Evolutionary conservation across 1,140 invertebrate species (phyloP), one percentile per base, ranked within the genome.

Genomic region (Notospermus geniculatus): DNA sequence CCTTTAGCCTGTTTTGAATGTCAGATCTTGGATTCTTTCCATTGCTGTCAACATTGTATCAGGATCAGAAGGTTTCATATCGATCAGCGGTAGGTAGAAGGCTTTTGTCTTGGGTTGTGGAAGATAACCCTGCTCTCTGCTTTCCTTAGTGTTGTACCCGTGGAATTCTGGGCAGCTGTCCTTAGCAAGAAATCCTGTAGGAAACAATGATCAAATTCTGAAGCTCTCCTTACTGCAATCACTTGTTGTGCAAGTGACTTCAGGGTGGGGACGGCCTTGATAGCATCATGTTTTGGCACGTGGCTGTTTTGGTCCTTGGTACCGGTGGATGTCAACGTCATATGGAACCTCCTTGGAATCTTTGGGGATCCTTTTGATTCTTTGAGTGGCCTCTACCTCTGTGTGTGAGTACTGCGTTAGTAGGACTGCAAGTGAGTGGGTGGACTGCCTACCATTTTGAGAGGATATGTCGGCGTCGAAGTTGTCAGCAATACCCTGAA

Each of bases 31-130:
- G 17, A 62, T 59, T 22, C 58, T 23, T 15, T 4, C 17, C 56
- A 69, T 64, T 22, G 62, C 54, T 29, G 65, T 69, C 45, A 62
- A 60, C 41, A 69, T 67, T 9, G 64, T 67, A 28, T 59, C 59
- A 54, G 62, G 65, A 19, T 69, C 39, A 19, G 67, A 50, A 41
- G 67, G 65, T 0, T n/a, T 59, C 59, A 59, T 64, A 39, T 69
- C 64, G 9, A 64, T 67, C 11, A 69, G 55, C 2, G 67, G 65
- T 9, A 57, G 7, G 60, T 67, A 69, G 7, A 64, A 23, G 22
- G 60, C 67, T 15, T 50, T 59, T 28, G 62, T 67, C 23, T 36
- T 43, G 7, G 58, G 58, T 52, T 62, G 50, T 2, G 7, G 2
- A 2, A 9, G 5, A n/a, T 39, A 22, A 25, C 56, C 56, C 22